These are phyloP conservation scores for Natrix natrix DNA, from an alignment of 2,797 vertebrate species.

Conservation along the genomic window DNA sequence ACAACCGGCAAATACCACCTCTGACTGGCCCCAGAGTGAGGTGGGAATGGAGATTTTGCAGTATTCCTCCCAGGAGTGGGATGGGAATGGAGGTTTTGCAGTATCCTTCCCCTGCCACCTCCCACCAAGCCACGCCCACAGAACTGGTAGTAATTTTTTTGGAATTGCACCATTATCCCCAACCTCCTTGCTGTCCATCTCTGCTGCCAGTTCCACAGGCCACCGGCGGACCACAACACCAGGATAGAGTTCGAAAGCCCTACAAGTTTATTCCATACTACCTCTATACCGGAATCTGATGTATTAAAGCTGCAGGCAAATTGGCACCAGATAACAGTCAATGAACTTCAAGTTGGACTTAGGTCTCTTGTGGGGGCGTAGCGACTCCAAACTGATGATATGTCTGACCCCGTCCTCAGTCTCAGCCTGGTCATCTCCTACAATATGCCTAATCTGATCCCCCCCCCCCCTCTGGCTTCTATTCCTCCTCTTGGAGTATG, in stretches of 20 bases:
- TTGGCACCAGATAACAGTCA: neutral
- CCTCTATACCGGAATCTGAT: neutral
- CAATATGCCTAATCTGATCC: neutral
- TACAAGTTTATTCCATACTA: neutral
- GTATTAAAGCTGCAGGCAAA: neutral
- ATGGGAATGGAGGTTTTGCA: too few relatives aligned
- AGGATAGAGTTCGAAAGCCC: neutral
- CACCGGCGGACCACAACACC: too few relatives aligned
- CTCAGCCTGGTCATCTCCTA: neutral
- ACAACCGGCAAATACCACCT: too few relatives aligned
- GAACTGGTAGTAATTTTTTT: too few relatives aligned
- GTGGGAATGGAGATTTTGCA: too few relatives aligned
- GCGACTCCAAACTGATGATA: neutral
- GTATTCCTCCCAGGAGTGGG: too few relatives aligned
- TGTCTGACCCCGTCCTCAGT: neutral
- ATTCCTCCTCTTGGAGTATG: neutral
- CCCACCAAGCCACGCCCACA: too few relatives aligned
- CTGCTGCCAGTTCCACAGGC: too few relatives aligned
- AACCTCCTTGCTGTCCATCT: too few relatives aligned
- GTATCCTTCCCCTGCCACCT: too few relatives aligned
- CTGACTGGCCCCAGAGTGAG: too few relatives aligned
- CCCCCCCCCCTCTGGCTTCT: rapidly evolving
- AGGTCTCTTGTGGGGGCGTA: neutral
- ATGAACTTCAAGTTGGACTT: neutral
- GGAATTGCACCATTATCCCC: too few relatives aligned